Evolutionary conservation across 2,888 invertebrate genomes (phyloP), one percentile per base, ranked within the genome.

Genomic region (Drosophila paranaensis): DNA sequence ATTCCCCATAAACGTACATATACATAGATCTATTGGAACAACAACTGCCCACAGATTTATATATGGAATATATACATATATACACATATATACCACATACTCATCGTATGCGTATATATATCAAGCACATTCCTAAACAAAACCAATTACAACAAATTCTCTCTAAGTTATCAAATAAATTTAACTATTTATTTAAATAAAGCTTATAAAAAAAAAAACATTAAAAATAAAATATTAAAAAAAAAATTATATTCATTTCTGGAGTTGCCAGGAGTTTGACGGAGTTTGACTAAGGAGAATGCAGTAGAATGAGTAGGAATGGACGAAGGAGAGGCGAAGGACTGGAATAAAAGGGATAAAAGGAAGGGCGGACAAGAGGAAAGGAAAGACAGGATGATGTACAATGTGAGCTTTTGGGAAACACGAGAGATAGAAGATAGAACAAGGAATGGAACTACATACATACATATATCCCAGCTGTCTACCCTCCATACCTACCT

Each of bases 161-260:
- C 62, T 67, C 46, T 85, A 89, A 82, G 82, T 81, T 90, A 86
- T 74, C 73, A 72, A 81, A 84, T 88, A 88, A 85, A 87, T 89
- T 77, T 83, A 88, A 76, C 62, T 90, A 86, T 86, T 86, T 87
- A 90, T 87, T 87, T 86, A 82, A 81, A 89, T 82, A 79, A 74
- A 74, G 70, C 50, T 66, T 77, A 78, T 73, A 69, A 63, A 77
- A 71, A 74, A 58, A 68, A 72, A 58, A 60, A 20, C n/a, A n/a
- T n/a, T n/a, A n/a, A n/a, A 82, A 81, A 89, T 82, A 37, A 37
- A 20, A 53, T 30, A 33, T 33, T 20, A 13, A 30, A 37, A 51
- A 27, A 48, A 51, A 20, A 30, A 39, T 13, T 16, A 14, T 27
- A 50, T 45, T 55, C 1, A 35, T 37, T 20, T 6, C 16, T 30